phyloP scores from a whole-genome alignment of 2,888 invertebrate species.

The Acleris laterana region DNA sequence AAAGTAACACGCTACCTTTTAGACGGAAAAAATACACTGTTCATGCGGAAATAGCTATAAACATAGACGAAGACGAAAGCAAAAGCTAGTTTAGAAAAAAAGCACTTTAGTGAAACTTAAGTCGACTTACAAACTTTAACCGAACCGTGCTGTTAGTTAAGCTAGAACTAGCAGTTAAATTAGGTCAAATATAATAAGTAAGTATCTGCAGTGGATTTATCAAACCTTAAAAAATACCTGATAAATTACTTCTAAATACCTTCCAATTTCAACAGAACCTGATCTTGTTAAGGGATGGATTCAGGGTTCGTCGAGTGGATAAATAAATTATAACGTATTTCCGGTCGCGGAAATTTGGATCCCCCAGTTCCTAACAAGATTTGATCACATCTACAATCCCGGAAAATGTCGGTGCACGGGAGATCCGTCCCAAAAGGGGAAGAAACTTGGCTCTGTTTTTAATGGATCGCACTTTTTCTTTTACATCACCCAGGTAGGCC shows the following conservation, averaged over 20 bases:
- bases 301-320: slow-evolving; percentile 48
- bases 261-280: slow-evolving; percentile 34
- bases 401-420: slow-evolving; percentile 52
- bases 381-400: slow-evolving; percentile 57
- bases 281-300: slow-evolving; percentile 46
- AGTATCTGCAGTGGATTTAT: too few species aligned
- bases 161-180: too few species aligned
- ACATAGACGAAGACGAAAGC: too few species aligned
- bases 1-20: too few species aligned
- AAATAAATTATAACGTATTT: slow-evolving; percentile 56
- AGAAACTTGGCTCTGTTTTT: slow-evolving; percentile 47
- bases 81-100: too few species aligned
- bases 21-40: too few species aligned
- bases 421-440: slow-evolving; percentile 48
- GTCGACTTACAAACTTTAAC: too few species aligned
- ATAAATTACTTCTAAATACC: slow-evolving; percentile 13
- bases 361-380: slow-evolving; percentile 59
- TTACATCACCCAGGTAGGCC: slow-evolving; percentile 20
- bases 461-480: slow-evolving; percentile 46
- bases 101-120: too few species aligned
- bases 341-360: slow-evolving; percentile 54
- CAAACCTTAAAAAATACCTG: neutral
- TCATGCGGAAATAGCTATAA: too few species aligned
- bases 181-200: too few species aligned
- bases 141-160: too few species aligned